Evolutionary conservation across 1,140 invertebrate genomes (phyloP), one percentile per base, ranked within the genome.

Genomic region (Samia ricini): DNA sequence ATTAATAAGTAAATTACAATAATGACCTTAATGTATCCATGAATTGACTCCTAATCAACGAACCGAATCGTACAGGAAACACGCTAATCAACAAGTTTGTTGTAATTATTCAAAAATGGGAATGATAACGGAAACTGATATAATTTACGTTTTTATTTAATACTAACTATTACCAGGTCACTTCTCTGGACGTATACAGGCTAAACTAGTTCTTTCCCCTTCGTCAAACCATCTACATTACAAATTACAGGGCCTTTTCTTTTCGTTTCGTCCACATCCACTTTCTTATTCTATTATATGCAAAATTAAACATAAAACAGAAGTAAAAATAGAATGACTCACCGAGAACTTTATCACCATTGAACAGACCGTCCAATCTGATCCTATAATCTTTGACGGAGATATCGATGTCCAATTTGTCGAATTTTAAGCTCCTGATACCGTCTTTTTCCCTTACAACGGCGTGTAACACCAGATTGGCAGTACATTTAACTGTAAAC

Each of bases 301-400:
- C n/a, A n/a, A n/a, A n/a, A n/a, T n/a, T n/a, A n/a, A n/a, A n/a
- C n/a, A n/a, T n/a, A n/a, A n/a, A n/a, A n/a, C n/a, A n/a, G n/a
- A n/a, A n/a, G n/a, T n/a, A n/a, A 10, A 42, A 42, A 42, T 1
- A 42, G 4, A 15, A 26, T 26, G 18, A 67, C 77, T 69, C 75
- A 93, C 92, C 91, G 48, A 93, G 74, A 65, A 84, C 74, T 63
- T 90, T 88, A 64, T 93, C 90, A 1, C 92, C 92, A 61, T 92
- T 92, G 78, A 93, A 93, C 6, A 93, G 85, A 54, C 92, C 93
- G 3, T 93, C 91, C 0, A 95, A 73, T n/a, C 81, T 75, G 8
- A 95, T 70, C 1, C 71, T 77, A 36, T 94, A 94, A 24, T 92
- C 91, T 22, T 91, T 92, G 7, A 95, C 89, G 23, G 82, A 80